phyloP scores from a whole-genome alignment of 2,113 vertebrate species.

The Crotalus horridus region DNA sequence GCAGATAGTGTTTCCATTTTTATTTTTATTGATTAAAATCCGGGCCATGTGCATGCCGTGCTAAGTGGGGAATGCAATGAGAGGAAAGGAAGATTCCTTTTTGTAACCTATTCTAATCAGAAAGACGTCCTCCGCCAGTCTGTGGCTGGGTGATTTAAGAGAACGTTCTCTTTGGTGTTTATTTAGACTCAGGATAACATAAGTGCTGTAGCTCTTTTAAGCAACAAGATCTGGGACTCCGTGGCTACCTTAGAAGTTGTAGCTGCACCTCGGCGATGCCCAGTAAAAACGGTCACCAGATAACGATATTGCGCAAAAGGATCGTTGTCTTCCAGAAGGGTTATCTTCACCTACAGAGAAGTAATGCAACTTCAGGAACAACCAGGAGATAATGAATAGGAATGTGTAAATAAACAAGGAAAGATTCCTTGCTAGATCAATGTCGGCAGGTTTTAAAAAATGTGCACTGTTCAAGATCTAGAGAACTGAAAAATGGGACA shows the following conservation, averaged over 20 bases:
- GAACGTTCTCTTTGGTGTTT: neutral
- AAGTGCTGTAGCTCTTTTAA: neutral
- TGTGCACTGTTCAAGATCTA: neutral
- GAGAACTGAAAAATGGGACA: neutral
- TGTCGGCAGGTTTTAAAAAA: neutral
- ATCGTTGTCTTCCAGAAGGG: slow-evolving; percentile 87
- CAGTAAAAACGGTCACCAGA: slow-evolving; percentile 84
- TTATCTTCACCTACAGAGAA: slow-evolving; percentile 82
- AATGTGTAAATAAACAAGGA: neutral
- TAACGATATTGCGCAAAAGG: slow-evolving; percentile 89
- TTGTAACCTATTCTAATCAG: neutral
- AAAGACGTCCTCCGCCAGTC: no score
- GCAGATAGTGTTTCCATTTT: neutral
- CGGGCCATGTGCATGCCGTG: rapidly evolving
- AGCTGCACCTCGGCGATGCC: slow-evolving; percentile 83
- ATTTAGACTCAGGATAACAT: neutral
- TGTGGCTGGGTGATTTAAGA: neutral
- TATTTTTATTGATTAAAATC: neutral
- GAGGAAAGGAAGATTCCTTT: no score
- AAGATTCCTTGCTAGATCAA: neutral
- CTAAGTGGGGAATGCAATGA: neutral
- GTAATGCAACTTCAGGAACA: neutral
- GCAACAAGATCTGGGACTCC: neutral
- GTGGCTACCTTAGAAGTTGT: slow-evolving; percentile 85
- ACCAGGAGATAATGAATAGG: neutral